Evolutionary conservation across 1,140 invertebrate genomes (phyloP).

Genomic region (Bombus consobrinus): DNA sequence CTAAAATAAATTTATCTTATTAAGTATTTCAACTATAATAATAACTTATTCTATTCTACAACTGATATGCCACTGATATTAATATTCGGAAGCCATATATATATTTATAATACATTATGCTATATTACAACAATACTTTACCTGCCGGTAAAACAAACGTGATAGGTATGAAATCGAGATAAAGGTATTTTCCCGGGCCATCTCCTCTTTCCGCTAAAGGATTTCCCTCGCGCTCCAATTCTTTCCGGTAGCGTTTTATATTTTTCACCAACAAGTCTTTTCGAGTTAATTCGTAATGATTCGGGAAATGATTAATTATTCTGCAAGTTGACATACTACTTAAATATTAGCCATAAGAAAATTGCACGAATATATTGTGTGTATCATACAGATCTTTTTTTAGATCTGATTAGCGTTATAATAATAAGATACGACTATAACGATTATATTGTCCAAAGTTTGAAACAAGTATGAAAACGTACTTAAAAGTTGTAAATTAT

Average conservation of each 20-base stretch:
- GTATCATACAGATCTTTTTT: background rate
- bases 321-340: conserved; percentile 77
- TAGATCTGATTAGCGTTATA: background rate
- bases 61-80: background rate
- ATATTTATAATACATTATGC: no score
- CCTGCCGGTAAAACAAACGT: conserved; percentile 96
- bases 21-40: background rate
- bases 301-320: conserved; percentile 95
- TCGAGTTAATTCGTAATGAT: conserved; percentile 96
- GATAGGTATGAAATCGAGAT: conserved; percentile 95
- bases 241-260: conserved; percentile 96
- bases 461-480: no score
- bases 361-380: background rate
- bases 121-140: conserved; percentile 58
- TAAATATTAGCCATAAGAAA: background rate
- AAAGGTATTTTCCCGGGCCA: conserved; percentile 89
- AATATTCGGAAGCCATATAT: background rate
- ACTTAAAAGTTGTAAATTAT: background rate
- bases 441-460: background rate
- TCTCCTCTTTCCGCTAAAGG: conserved; percentile 91
- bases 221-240: conserved; percentile 95
- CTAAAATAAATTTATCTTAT: conserved; percentile 69
- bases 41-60: no score
- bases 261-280: conserved; percentile 98
- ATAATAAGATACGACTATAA: background rate